Conservation (phyloP, 2,113 vertebrate species). For the Neolamprologus cancellatus region DNA sequence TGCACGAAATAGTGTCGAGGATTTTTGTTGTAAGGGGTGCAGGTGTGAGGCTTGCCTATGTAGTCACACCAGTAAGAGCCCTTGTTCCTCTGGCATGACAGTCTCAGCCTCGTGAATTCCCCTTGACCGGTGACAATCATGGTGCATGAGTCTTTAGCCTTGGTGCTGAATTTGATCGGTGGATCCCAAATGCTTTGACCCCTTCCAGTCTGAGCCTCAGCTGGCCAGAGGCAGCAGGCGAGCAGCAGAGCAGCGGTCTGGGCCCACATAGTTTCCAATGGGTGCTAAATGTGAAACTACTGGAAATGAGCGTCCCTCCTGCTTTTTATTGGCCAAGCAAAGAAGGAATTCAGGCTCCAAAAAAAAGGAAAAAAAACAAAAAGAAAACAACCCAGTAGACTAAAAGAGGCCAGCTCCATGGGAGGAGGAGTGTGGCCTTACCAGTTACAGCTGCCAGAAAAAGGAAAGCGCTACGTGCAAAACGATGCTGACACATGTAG, state of each 20-base stretch:
- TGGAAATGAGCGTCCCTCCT: not conserved
- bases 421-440: not conserved
- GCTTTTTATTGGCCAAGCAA: conserved; percentile 71
- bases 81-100: conserved; percentile 61
- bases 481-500: not conserved
- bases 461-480: not conserved
- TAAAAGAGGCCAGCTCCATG: not conserved
- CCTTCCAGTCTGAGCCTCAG: conserved; percentile 45
- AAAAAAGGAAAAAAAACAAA: not conserved
- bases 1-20: conserved; percentile 77
- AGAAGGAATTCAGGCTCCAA: conserved; percentile 40
- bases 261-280: conserved; percentile 69
- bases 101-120: conserved; percentile 64
- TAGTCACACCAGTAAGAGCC: conserved; percentile 79
- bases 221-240: conserved; percentile 53
- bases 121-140: conserved; percentile 62
- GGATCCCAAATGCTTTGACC: conserved; percentile 64
- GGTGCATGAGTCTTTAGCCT: conserved; percentile 67
- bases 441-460: conserved; percentile 32
- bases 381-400: not conserved
- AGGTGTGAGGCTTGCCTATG: conserved; percentile 66
- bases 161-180: conserved; percentile 72
- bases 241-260: conserved; percentile 53
- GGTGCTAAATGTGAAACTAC: conserved; percentile 4
- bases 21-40: conserved; percentile 73